These are phyloP conservation scores for Nothura maculosa DNA, from an alignment of 2,797 vertebrate species.

Conservation along the genomic window DNA sequence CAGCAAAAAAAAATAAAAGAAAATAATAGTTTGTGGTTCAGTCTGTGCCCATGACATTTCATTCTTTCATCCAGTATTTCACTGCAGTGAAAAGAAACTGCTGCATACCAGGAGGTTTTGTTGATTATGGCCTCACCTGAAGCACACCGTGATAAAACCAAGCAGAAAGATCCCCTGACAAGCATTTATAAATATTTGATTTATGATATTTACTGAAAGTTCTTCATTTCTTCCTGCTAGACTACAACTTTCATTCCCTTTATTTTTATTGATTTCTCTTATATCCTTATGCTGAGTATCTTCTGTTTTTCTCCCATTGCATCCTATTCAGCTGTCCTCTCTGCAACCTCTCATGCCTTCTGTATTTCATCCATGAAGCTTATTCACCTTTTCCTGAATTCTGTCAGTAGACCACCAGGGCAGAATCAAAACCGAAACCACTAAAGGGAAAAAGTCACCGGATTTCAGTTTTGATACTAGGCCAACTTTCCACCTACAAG, in stretches of 20 bases:
- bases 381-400: background rate
- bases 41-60: no score
- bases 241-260: background rate
- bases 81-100: background rate
- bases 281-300: background rate
- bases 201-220: background rate
- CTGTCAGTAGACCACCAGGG: background rate
- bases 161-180: background rate
- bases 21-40: no score
- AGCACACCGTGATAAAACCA: background rate
- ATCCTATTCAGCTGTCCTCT: background rate
- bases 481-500: no score
- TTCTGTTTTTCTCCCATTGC: background rate
- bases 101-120: background rate
- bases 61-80: no score
- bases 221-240: background rate
- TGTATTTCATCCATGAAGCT: background rate
- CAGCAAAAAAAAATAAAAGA: background rate
- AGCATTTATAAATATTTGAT: background rate
- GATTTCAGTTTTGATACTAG: background rate
- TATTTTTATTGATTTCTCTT: background rate
- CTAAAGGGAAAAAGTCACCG: background rate
- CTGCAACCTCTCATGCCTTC: background rate
- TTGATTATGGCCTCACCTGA: background rate
- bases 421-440: background rate